phyloP scores from a whole-genome alignment of 2,888 invertebrate species.

The Drosophila nr. perissopoda region DNA sequence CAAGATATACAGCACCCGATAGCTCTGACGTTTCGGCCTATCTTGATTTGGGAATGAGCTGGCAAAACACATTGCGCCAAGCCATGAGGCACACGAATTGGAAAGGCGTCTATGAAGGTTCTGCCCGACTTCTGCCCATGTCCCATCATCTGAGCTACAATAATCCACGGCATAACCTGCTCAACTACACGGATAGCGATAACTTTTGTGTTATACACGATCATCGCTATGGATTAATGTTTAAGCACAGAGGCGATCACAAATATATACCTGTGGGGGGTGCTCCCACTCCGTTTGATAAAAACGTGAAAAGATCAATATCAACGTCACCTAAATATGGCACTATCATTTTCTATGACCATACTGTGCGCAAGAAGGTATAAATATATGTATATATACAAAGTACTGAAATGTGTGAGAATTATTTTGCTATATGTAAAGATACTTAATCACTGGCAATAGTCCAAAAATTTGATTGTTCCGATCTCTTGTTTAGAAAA shows the following conservation, averaged over 20 bases:
- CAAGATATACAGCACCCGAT: conserved; percentile 87
- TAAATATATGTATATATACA: conserved; percentile 49
- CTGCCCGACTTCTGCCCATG: conserved; percentile 88
- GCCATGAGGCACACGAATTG: conserved; percentile 87
- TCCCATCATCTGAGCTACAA: conserved; percentile 89
- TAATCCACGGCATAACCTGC: conserved; percentile 91
- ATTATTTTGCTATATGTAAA: conserved; percentile 27
- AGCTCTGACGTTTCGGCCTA: conserved; percentile 94
- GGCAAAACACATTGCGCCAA: conserved; percentile 62
- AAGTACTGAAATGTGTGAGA: background rate
- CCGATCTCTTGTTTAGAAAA: conserved; percentile 77
- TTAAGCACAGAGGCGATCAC: conserved; percentile 92
- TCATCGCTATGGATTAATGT: conserved; percentile 90
- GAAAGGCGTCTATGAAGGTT: conserved; percentile 89
- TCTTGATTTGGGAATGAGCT: conserved; percentile 89
- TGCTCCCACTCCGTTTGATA: conserved; percentile 85
- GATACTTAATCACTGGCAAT: conserved; percentile 25
- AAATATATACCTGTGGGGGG: conserved; percentile 91
- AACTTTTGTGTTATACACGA: conserved; percentile 92
- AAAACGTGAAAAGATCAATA: conserved; percentile 88
- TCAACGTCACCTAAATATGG: conserved; percentile 89
- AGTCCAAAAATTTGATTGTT: conserved; percentile 18
- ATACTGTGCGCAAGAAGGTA: conserved; percentile 88
- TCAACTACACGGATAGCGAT: conserved; percentile 89
- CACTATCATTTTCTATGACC: conserved; percentile 92